These are phyloP conservation scores for Hippotragus niger DNA, from an alignment of 2,113 vertebrate species.

Conservation along the genomic window DNA sequence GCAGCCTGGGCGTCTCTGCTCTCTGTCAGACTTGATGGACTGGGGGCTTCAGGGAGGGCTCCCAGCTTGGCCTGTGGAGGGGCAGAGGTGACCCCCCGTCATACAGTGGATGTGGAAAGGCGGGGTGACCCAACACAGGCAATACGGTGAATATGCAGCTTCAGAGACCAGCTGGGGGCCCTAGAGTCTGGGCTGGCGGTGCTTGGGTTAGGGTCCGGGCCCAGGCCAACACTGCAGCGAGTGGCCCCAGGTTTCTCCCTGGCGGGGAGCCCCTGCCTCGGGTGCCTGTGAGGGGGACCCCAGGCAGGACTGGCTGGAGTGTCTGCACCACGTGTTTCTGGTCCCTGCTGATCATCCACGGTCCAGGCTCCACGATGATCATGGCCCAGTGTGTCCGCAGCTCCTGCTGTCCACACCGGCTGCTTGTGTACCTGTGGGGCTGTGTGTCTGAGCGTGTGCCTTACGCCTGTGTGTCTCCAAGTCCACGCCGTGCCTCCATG, in stretches of 20 bases:
- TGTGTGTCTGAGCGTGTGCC: background rate
- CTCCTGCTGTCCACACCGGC: background rate
- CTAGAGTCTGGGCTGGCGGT: background rate
- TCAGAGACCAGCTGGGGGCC: background rate
- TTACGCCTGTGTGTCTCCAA: rapidly evolving
- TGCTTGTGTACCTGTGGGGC: background rate
- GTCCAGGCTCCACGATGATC: background rate
- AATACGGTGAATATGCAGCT: rapidly evolving
- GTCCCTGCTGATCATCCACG: rapidly evolving
- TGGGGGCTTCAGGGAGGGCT: background rate
- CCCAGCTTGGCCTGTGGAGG: background rate
- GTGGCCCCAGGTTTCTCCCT: rapidly evolving
- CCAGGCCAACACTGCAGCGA: background rate
- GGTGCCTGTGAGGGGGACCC: too few relatives aligned
- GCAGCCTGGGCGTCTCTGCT: background rate
- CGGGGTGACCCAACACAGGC: background rate
- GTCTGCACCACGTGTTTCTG: background rate
- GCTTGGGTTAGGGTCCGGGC: background rate
- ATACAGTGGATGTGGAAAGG: background rate
- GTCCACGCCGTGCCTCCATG: rapidly evolving
- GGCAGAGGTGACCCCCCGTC: background rate
- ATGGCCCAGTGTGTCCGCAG: background rate
- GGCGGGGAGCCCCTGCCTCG: too few relatives aligned
- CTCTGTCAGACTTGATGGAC: background rate
- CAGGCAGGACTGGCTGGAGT: rapidly evolving